These are phyloP conservation scores for Coenonympha arcania DNA, from an alignment of 2,888 invertebrate species.

Conservation along the genomic window DNA sequence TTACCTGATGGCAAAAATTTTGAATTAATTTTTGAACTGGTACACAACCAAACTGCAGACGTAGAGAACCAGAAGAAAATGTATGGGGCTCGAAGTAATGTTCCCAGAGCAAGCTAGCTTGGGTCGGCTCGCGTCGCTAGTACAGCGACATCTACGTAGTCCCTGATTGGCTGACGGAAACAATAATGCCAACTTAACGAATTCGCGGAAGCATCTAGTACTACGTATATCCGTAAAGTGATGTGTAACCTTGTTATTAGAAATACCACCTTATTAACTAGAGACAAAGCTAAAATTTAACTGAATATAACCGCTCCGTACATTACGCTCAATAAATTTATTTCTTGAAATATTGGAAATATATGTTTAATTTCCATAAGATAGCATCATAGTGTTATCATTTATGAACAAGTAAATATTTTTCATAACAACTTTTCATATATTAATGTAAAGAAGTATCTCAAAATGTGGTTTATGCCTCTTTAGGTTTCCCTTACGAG, in stretches of 20 bases:
- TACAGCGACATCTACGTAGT: conserved; percentile 61
- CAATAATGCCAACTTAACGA: conserved; percentile 55
- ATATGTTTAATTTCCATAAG: conserved; percentile 32
- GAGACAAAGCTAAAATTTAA: conserved; percentile 29
- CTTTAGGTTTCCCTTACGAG: conserved; percentile 56
- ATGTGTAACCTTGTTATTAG: conserved; percentile 20
- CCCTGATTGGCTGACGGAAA: conserved; percentile 52
- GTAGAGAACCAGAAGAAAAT: conserved; percentile 75
- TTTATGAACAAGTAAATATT: conserved; percentile 38
- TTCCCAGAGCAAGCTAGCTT: conserved; percentile 71
- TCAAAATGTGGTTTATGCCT: conserved; percentile 66
- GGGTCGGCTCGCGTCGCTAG: conserved; percentile 68
- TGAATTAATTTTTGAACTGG: conserved; percentile 73
- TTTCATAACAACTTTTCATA: conserved; percentile 39
- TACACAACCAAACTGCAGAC: conserved; percentile 74
- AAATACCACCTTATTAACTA: conserved; percentile 34
- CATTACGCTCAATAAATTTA: conserved; percentile 60
- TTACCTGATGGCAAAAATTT: conserved; percentile 75
- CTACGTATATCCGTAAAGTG: conserved; percentile 71
- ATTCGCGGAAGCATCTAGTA: conserved; percentile 48
- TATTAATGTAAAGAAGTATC: conserved; percentile 60
- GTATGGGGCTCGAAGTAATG: conserved; percentile 73
- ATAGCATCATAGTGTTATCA: conserved; percentile 20
- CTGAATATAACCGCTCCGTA: conserved; percentile 39
- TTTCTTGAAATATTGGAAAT: conserved; percentile 45